A percentile compares a stretch with the other conserved stretches of the same genome.
Conservation (phyloP, 2,797 vertebrate genomes). For the Erpetoichthys calabaricus region DNA sequence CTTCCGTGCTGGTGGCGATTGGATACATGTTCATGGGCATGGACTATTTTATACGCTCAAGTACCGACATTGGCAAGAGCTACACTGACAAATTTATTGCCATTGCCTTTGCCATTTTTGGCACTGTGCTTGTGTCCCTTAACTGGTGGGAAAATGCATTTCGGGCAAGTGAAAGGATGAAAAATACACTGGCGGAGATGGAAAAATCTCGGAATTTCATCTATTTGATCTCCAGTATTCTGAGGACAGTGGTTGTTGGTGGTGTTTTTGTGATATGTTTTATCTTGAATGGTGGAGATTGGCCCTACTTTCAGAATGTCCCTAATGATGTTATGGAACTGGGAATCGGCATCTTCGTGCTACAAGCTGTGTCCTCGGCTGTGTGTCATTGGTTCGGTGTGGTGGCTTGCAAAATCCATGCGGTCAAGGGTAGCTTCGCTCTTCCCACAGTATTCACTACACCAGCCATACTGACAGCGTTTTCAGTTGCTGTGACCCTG, state of each 20-base stretch:
- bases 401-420: conserved; percentile 61
- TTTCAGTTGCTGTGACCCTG: conserved; percentile 25
- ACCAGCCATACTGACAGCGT: conserved; percentile 44
- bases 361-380: conserved; percentile 51
- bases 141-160: conserved; percentile 66
- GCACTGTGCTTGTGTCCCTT: conserved; percentile 45
- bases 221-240: conserved; percentile 46
- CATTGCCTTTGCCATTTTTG: conserved; percentile 42
- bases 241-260: conserved; percentile 35
- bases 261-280: conserved; percentile 42
- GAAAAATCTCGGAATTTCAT: conserved; percentile 48
- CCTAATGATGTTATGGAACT: conserved; percentile 17
- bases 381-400: conserved; percentile 65
- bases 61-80: conserved; percentile 25
- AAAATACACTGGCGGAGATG: conserved; percentile 36
- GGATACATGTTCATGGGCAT: conserved; percentile 44
- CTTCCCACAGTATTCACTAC: conserved; percentile 42
- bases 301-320: conserved; percentile 24
- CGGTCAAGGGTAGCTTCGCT: conserved; percentile 49
- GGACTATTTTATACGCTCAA: conserved; percentile 44
- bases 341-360: conserved; percentile 41
- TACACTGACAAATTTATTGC: conserved; percentile 9
- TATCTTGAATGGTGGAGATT: conserved; percentile 17
- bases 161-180: conserved; percentile 40
- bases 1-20: conserved; percentile 28